These are phyloP conservation scores for Thelaira solivaga DNA, from an alignment of 2,888 invertebrate genomes.

Conservation along the genomic window DNA sequence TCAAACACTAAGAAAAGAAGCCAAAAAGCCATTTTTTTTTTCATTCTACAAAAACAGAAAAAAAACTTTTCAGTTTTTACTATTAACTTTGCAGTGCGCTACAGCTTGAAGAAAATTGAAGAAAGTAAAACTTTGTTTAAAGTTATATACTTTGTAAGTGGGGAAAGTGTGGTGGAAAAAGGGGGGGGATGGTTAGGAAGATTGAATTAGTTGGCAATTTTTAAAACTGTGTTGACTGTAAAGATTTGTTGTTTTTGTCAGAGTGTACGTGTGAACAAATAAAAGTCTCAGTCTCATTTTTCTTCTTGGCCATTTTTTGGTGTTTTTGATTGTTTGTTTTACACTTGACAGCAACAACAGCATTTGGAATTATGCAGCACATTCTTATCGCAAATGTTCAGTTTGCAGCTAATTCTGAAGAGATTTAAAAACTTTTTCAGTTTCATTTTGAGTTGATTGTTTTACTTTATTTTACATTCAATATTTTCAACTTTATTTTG, in stretches of 20 bases:
- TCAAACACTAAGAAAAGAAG: too few species aligned
- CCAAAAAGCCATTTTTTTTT: too few species aligned
- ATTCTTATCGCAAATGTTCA: constrained; percentile 60
- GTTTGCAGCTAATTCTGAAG: constrained; percentile 65
- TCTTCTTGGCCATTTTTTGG: constrained; percentile 15
- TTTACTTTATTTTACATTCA: constrained; percentile 1
- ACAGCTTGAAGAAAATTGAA: too few species aligned
- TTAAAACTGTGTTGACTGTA: neutral
- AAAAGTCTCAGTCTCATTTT: constrained; percentile 20
- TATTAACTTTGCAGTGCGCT: too few species aligned
- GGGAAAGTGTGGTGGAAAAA: neutral
- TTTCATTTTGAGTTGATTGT: constrained; percentile 2
- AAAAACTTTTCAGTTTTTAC: too few species aligned
- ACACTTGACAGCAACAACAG: constrained; percentile 14
- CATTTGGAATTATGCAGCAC: constrained; percentile 5
- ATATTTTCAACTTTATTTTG: neutral
- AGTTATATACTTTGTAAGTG: neutral
- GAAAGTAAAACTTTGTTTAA: neutral
- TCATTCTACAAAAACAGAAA: too few species aligned
- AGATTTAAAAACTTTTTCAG: constrained; percentile 63
- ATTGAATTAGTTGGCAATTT: neutral
- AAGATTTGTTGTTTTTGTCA: neutral
- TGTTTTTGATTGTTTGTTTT: constrained; percentile 18
- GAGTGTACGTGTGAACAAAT: constrained; percentile 3
- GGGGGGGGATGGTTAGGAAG: too few species aligned